Conservation (phyloP, 2,113 vertebrate species). For the Beaufortia kweichowensis region DNA sequence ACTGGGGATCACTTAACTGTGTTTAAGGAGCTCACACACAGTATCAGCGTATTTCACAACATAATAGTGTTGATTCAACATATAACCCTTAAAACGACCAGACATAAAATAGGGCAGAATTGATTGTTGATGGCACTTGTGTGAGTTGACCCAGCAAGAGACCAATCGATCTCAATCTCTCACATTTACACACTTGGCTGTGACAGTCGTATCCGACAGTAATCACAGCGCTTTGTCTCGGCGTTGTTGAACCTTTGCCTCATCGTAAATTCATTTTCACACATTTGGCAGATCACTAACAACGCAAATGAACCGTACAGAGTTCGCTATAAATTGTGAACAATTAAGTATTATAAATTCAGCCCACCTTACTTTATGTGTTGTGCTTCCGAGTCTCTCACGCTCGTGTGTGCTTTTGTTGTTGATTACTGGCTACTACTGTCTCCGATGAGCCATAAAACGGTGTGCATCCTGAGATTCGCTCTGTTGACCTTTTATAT, state of each 20-base stretch:
- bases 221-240: constrained; percentile 2
- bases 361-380: constrained; percentile 69
- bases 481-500: constrained; percentile 59
- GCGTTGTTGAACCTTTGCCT: not conserved
- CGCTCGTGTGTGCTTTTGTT: constrained; percentile 51
- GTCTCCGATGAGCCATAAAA: constrained; percentile 58
- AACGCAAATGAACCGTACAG: not conserved
- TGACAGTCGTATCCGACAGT: not conserved
- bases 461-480: constrained; percentile 69
- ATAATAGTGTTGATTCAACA: not conserved
- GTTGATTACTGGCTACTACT: constrained; percentile 64
- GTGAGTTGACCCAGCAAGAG: not conserved
- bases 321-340: not conserved
- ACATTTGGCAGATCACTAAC: constrained; percentile 7
- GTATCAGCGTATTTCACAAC: not conserved
- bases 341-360: not conserved
- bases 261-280: not conserved
- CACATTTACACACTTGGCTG: not conserved
- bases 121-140: constrained; percentile 10
- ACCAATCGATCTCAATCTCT: constrained; percentile 4
- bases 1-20: not conserved
- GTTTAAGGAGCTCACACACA: not conserved
- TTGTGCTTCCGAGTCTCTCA: constrained; percentile 49
- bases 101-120: constrained; percentile 4
- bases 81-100: not conserved